A percentile compares a stretch with the other conserved stretches of the same genome.
Evolutionary conservation across 2,888 invertebrate genomes (phyloP).

Genomic region (Chymomyza caudatula): DNA sequence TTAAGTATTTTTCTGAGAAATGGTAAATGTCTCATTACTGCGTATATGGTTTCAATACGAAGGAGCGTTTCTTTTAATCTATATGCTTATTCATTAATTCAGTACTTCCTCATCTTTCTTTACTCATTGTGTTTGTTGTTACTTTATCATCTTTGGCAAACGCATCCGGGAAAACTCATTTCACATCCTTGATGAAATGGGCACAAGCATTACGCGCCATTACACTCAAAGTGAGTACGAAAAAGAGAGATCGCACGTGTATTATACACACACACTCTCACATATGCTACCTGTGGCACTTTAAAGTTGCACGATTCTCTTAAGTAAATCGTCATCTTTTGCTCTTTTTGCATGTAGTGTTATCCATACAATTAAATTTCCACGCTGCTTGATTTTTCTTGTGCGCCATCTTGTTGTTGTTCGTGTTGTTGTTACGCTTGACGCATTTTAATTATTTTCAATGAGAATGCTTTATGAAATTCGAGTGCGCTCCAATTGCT

Average conservation of each 20-base stretch:
- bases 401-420: neutral
- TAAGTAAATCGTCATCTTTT: neutral
- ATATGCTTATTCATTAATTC: neutral
- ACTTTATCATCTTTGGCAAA: neutral
- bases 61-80: neutral
- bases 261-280: neutral
- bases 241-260: neutral
- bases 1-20: neutral
- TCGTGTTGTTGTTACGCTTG: conserved; percentile 40
- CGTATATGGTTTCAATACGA: neutral
- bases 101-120: neutral
- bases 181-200: neutral
- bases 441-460: conserved; percentile 71
- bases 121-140: neutral
- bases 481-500: conserved; percentile 45
- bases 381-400: conserved; percentile 65
- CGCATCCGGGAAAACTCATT: neutral
- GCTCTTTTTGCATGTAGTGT: conserved; percentile 11
- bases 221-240: neutral
- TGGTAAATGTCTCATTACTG: neutral
- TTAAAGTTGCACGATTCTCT: neutral
- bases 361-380: conserved; percentile 68
- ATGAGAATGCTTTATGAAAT: conserved; percentile 68
- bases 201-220: neutral
- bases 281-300: neutral